phyloP scores from a whole-genome alignment of 2,888 invertebrate genomes.

The Aspidapion aeneum region DNA sequence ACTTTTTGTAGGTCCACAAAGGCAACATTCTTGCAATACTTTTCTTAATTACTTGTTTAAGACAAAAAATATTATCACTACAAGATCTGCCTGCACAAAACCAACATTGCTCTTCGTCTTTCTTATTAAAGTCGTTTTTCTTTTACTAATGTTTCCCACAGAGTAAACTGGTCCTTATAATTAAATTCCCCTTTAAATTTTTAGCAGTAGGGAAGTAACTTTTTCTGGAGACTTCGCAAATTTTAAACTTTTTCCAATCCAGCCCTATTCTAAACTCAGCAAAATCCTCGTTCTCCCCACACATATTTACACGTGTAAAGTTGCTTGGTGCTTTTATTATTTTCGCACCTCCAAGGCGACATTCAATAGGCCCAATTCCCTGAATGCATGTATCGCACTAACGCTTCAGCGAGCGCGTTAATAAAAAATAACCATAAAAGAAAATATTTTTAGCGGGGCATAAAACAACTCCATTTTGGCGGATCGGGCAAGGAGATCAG shows the following conservation, averaged over 20 bases:
- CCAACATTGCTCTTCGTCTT: no score
- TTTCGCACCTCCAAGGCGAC: slow-evolving; percentile 19
- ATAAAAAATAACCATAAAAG: not conserved
- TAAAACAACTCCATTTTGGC: not conserved
- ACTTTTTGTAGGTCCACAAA: no score
- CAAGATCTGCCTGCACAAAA: no score
- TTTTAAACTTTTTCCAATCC: not conserved
- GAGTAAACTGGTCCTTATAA: no score
- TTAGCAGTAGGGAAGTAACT: no score
- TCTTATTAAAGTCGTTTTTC: no score
- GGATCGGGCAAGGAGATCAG: not conserved
- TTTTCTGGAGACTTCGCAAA: no score
- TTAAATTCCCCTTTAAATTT: no score
- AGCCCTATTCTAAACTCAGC: not conserved
- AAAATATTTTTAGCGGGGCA: not conserved
- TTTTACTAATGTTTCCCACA: no score
- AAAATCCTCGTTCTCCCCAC: not conserved
- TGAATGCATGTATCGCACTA: not conserved
- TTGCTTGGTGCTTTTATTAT: slow-evolving; percentile 21
- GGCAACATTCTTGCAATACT: no score
- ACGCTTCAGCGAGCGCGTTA: not conserved
- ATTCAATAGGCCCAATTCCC: slow-evolving; percentile 2
- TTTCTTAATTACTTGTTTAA: no score
- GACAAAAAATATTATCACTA: no score
- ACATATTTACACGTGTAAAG: not conserved